Percentiles rank a stretch among this genome's conserved stretches.
Conservation (phyloP, 1,140 invertebrate genomes). For the Thaumatotibia leucotreta region DNA sequence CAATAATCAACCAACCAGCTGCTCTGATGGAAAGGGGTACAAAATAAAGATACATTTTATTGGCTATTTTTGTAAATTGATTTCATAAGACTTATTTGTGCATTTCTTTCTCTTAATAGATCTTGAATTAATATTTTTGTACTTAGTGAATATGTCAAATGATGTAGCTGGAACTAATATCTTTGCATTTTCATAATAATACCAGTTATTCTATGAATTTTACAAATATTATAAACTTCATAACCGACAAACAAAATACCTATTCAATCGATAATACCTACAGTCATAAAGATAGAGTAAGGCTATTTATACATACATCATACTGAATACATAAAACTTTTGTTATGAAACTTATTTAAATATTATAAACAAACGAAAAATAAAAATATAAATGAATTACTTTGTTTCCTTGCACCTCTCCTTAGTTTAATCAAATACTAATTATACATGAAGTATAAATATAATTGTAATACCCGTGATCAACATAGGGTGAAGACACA, state of each 20-base stretch:
- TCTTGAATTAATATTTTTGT: constrained; percentile 73
- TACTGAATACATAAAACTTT: constrained; percentile 56
- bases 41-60: constrained; percentile 63
- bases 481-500: no score
- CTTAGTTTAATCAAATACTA: neutral
- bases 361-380: constrained; percentile 74
- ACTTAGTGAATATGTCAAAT: constrained; percentile 53
- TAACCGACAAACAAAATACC: constrained; percentile 53
- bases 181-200: constrained; percentile 50
- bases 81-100: constrained; percentile 49
- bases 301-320: constrained; percentile 70
- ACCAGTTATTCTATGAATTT: constrained; percentile 49
- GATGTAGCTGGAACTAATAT: constrained; percentile 42
- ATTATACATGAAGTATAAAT: no score
- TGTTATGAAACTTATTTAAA: constrained; percentile 75
- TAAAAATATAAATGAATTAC: constrained; percentile 60
- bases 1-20: constrained; percentile 54
- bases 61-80: constrained; percentile 65
- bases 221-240: constrained; percentile 48
- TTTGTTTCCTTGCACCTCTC: neutral
- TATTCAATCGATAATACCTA: constrained; percentile 56
- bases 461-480: no score
- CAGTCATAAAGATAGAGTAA: constrained; percentile 67
- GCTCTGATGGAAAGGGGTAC: constrained; percentile 73
- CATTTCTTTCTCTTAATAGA: constrained; percentile 46